Evolutionary conservation across 2,113 vertebrate genomes (phyloP).

Genomic region (Nibea coibor): DNA sequence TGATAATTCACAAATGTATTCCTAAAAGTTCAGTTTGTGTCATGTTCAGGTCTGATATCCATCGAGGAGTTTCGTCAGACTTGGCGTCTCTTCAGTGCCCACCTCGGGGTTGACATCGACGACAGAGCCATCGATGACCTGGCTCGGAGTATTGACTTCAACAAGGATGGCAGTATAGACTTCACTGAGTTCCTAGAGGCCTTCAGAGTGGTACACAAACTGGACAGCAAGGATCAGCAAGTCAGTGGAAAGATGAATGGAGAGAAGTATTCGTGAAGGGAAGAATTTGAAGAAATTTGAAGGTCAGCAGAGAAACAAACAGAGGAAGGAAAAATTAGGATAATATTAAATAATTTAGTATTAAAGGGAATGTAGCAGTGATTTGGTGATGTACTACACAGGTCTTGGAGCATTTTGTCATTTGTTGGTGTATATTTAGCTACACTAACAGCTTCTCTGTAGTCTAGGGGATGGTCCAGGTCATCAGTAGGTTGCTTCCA

Average conservation of each 20-base stretch:
- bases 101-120: conserved; percentile 84
- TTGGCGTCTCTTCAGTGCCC: conserved; percentile 93
- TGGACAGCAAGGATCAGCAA: conserved; percentile 80
- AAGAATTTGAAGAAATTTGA: not conserved
- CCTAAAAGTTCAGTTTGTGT: not conserved
- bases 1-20: not conserved
- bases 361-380: not conserved
- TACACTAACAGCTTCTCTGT: not conserved
- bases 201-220: conserved; percentile 92
- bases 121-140: conserved; percentile 88
- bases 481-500: not conserved
- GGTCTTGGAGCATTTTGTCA: not conserved
- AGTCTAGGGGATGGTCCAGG: not conserved
- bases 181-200: conserved; percentile 97
- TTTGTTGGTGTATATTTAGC: not conserved
- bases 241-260: conserved; percentile 21
- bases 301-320: not conserved
- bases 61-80: conserved; percentile 93
- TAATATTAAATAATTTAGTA: not conserved
- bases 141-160: conserved; percentile 91
- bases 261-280: conserved; percentile 26
- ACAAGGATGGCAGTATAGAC: conserved; percentile 97
- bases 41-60: conserved; percentile 90
- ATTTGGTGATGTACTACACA: not conserved
- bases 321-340: not conserved